Evolutionary conservation across 2,888 invertebrate species (phyloP).

Genomic region (Deroplatys truncata): DNA sequence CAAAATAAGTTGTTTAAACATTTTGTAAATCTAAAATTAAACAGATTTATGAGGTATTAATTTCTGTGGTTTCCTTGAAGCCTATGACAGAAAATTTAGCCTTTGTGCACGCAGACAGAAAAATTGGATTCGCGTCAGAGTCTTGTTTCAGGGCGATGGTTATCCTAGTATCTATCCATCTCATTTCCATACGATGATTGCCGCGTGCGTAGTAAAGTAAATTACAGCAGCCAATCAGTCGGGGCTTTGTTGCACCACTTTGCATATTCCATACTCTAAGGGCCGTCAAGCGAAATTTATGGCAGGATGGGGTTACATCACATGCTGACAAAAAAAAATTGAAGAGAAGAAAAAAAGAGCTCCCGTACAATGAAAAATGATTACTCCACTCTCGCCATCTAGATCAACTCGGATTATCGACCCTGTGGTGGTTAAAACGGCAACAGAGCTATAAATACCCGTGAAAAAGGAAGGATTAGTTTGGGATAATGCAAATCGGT

Average conservation of each 20-base stretch:
- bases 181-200: conserved; percentile 30
- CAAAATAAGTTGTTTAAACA: too few relatives aligned
- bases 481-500: not conserved
- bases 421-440: not conserved
- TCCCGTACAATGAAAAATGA: not conserved
- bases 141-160: not conserved
- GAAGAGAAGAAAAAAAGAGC: not conserved
- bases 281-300: not conserved
- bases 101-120: not conserved
- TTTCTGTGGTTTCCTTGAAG: not conserved
- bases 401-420: not conserved
- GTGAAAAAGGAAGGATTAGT: not conserved
- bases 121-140: not conserved
- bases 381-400: not conserved
- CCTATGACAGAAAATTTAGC: not conserved
- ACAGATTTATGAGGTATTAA: not conserved
- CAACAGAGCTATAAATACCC: not conserved
- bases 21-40: not conserved
- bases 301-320: not conserved
- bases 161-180: not conserved
- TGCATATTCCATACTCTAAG: not conserved
- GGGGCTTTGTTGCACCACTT: not conserved
- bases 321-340: not conserved
- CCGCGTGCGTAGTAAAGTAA: conserved; percentile 1
- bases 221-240: not conserved